Conservation (phyloP, 2,888 invertebrate genomes). For the Amiota mariae region DNA sequence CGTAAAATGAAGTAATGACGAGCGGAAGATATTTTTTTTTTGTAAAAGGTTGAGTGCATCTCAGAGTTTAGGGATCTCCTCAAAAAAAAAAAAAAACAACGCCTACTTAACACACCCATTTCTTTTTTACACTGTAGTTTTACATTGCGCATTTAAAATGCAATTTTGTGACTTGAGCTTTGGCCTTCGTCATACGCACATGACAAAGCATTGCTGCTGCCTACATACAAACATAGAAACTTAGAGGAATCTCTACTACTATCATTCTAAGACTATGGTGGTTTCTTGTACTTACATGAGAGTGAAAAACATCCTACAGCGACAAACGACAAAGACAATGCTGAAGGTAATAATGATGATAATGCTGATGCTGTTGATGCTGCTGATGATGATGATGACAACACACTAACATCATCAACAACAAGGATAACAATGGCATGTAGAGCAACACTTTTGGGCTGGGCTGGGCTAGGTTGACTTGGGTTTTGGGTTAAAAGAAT, state of each 20-base stretch:
- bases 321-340: neutral
- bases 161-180: constrained; percentile 21
- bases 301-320: constrained; percentile 25
- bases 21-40: neutral
- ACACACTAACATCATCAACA: neutral
- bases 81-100: constrained; percentile 30
- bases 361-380: too few relatives aligned
- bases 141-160: constrained; percentile 47
- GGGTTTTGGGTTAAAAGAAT: neutral
- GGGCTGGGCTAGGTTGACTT: too few relatives aligned
- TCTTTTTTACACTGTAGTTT: neutral
- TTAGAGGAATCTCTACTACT: neutral
- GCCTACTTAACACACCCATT: constrained; percentile 21
- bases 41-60: neutral
- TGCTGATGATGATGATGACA: neutral
- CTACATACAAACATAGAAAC: too few relatives aligned
- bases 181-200: neutral
- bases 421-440: neutral
- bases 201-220: neutral
- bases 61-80: constrained; percentile 8
- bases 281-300: constrained; percentile 15
- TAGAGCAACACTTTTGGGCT: neutral
- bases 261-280: constrained; percentile 6
- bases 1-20: constrained; percentile 5
- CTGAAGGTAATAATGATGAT: too few relatives aligned